phyloP scores from a whole-genome alignment of 2,888 invertebrate species.

The Alviniconcha strummeri region DNA sequence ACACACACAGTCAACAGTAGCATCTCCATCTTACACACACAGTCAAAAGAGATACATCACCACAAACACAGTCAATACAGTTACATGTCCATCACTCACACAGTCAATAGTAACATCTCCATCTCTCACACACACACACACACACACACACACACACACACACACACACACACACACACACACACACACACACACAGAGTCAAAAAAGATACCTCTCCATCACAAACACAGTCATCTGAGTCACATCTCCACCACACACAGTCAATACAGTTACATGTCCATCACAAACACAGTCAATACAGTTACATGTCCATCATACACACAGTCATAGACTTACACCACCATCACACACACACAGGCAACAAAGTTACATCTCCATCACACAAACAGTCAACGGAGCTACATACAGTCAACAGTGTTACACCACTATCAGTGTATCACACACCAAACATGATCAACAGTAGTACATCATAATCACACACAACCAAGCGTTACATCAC shows the following conservation, averaged over 20 bases:
- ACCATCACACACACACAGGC: not conserved
- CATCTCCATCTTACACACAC: not conserved
- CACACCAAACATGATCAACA: not conserved
- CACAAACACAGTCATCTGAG: not conserved
- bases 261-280: not conserved
- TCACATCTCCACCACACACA: not conserved
- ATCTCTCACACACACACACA: not conserved
- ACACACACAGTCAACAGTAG: not conserved
- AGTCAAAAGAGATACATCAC: not conserved
- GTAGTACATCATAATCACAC: no score
- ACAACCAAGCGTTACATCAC: not conserved
- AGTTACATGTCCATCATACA: no score
- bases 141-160: not conserved
- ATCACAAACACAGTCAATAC: no score
- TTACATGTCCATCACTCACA: not conserved
- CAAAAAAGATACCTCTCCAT: not conserved
- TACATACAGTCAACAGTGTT: not conserved
- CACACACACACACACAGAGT: not conserved
- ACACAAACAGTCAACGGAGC: not conserved
- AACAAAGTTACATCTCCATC: not conserved
- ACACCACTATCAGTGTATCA: not conserved
- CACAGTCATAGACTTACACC: no score
- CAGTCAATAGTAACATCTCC: not conserved
- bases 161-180: not conserved
- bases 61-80: conserved; percentile 1